Conservation (phyloP, 2,888 invertebrate species). For the Gastrophysa polygoni region DNA sequence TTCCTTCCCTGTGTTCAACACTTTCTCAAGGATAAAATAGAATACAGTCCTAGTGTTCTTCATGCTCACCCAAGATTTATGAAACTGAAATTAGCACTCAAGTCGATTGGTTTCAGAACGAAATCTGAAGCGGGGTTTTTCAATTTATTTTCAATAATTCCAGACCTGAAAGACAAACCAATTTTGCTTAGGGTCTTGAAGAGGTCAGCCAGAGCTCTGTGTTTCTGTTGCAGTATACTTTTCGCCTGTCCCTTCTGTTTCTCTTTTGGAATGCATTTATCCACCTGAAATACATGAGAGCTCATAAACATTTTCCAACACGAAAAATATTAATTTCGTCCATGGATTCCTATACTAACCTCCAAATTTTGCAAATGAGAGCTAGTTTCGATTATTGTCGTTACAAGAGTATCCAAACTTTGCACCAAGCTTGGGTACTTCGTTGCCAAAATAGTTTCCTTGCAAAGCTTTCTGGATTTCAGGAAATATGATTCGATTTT, state of each 20-base stretch:
- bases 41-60: not conserved
- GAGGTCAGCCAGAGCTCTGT: constrained; percentile 82
- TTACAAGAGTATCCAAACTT: constrained; percentile 70
- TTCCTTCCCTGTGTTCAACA: not conserved
- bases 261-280: constrained; percentile 65
- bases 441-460: constrained; percentile 64
- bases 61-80: constrained; percentile 56
- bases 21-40: not conserved
- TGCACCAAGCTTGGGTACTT: constrained; percentile 68
- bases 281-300: constrained; percentile 59
- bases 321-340: no score
- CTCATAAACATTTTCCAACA: no score
- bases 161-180: constrained; percentile 83
- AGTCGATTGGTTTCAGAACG: constrained; percentile 72
- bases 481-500: constrained; percentile 56
- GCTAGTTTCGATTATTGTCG: constrained; percentile 70
- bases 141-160: constrained; percentile 67
- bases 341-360: constrained; percentile 57
- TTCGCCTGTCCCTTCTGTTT: constrained; percentile 82
- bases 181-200: constrained; percentile 78
- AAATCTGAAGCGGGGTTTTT: constrained; percentile 66
- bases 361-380: constrained; percentile 71
- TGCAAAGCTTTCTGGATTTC: constrained; percentile 70
- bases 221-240: constrained; percentile 82
- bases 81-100: constrained; percentile 64